phyloP scores from a whole-genome alignment of 2,888 invertebrate genomes.

The Cerastis leucographa region DNA sequence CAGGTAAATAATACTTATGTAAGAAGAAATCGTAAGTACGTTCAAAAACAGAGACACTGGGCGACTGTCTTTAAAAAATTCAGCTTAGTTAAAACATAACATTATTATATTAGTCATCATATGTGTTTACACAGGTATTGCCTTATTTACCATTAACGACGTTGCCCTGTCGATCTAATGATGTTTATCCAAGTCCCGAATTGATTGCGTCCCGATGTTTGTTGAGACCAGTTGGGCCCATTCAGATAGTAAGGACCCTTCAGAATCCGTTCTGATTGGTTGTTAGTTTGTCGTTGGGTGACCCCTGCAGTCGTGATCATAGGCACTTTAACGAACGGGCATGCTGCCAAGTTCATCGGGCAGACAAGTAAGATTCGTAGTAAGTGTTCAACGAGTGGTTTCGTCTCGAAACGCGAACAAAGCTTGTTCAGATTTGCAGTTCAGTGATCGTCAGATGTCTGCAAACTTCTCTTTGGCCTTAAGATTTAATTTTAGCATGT shows the following conservation, averaged over 20 bases:
- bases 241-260: constrained; percentile 64
- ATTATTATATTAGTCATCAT: background rate
- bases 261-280: constrained; percentile 62
- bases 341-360: constrained; percentile 31
- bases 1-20: constrained; percentile 32
- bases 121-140: constrained; percentile 8
- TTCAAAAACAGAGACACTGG: background rate
- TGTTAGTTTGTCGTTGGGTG: constrained; percentile 63
- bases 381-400: constrained; percentile 38
- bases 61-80: background rate
- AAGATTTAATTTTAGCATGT: constrained; percentile 4
- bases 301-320: constrained; percentile 40
- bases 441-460: constrained; percentile 37
- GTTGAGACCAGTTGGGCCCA: constrained; percentile 65
- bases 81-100: background rate
- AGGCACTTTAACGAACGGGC: constrained; percentile 24
- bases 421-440: constrained; percentile 35
- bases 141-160: constrained; percentile 51
- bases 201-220: constrained; percentile 72
- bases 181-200: constrained; percentile 67
- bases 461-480: background rate
- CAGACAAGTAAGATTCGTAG: constrained; percentile 37
- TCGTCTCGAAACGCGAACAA: constrained; percentile 36
- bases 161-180: constrained; percentile 60
- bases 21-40: constrained; percentile 27